Base-by-base conservation (phyloP, 2,888 invertebrate genomes). In the Latrodectus elegans region DNA sequence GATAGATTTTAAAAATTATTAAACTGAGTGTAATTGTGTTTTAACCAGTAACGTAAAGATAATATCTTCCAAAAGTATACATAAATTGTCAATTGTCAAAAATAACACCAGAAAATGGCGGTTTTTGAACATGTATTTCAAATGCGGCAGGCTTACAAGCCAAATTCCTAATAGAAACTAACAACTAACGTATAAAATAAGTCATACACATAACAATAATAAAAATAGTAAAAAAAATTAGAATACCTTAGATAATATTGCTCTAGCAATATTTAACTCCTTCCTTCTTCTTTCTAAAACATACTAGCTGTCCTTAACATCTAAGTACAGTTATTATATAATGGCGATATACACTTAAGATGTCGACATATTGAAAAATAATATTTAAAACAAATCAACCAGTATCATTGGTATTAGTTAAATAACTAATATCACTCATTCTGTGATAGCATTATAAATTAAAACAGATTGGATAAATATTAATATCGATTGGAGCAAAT, bases 381-480 rank as follows among this genome's bases (percentile, higher is more conserved):
- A 90, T 90, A 89, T 89, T 90, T 92, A 92, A 93, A 93, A 93
- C 92, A 92, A 92, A 92, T 92, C 91, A 91, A 91, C 91, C 92
- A 91, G 91, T 91, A 92, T 91, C 91, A 91, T 91, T 91, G 92
- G 92, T 91, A 92, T 92, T 92, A 92, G 92, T 91, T 92, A 92
- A 91, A 91, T 92, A 91, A 92, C 91, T 92, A 92, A 92, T 91
- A 92, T 92, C 91, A 91, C 92, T 91, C 92, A 92, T 93, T 93
- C 93, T 92, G 92, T 92, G 92, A 92, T 92, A 91, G 92, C 92
- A 92, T 92, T 93, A 93, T 93, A 94, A 92, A 92, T 92, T 91
- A 92, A 92, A 91, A 91, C 91, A 91, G 92, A 92, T 92, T 91
- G 91, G 92, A 91, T 91, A 91, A 92, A 92, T 92, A 92, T 87